Percentiles rank a stretch among this genome's conserved stretches.
Conservation (phyloP, 2,888 invertebrate genomes). For the Polietes domitor region DNA sequence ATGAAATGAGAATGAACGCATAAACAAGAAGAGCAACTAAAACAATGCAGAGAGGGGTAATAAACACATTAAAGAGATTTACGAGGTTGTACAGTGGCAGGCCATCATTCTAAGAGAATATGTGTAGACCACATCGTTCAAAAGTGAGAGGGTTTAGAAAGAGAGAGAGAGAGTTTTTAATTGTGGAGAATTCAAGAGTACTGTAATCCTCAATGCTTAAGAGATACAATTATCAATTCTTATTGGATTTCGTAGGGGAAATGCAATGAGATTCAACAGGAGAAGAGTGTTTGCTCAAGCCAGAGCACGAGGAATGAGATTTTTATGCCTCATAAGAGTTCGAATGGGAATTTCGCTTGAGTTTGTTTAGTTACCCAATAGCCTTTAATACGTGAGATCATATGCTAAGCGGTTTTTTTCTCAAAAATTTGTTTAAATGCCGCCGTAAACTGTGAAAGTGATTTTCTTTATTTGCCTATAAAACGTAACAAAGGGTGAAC, state of each 20-base stretch:
- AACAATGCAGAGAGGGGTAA: background rate
- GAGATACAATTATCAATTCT: background rate
- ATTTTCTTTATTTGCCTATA: background rate
- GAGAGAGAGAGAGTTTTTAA: background rate
- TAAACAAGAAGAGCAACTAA: background rate
- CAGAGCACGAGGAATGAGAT: constrained; percentile 4
- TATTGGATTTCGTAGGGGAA: constrained; percentile 43
- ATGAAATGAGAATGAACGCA: background rate
- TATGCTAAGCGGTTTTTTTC: constrained; percentile 41
- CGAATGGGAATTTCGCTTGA: background rate
- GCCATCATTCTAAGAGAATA: background rate
- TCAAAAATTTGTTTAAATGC: constrained; percentile 36
- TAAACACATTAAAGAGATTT: background rate
- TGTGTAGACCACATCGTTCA: too few species aligned
- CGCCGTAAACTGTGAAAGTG: constrained; percentile 53
- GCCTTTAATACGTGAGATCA: constrained; percentile 55
- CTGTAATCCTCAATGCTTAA: background rate
- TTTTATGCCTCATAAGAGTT: constrained; percentile 18
- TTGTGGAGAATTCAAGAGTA: background rate
- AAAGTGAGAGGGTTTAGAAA: background rate
- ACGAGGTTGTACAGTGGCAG: background rate
- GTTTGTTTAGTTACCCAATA: constrained; percentile 48
- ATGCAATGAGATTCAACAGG: background rate
- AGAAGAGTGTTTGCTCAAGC: background rate
- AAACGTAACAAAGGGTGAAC: background rate